A percentile compares a stretch with the other conserved stretches of the same genome.
Evolutionary conservation across 2,113 vertebrate species (phyloP).

Genomic region (Pelusios castaneus): DNA sequence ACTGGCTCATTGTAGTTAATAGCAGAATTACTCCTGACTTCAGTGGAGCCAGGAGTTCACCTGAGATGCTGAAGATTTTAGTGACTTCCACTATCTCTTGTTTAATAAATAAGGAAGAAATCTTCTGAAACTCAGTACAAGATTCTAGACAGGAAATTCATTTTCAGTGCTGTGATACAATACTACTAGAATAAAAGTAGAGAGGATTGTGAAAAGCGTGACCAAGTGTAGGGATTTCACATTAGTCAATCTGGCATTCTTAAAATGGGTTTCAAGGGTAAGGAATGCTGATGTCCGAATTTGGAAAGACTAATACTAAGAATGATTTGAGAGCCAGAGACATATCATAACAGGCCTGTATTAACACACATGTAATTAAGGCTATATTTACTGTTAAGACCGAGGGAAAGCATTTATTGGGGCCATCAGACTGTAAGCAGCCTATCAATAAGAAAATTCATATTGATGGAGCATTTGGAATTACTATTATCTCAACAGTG

Average conservation of each 20-base stretch:
- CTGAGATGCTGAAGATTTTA: not conserved
- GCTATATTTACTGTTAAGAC: not conserved
- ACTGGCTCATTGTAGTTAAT: not conserved
- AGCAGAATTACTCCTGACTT: fast-evolving
- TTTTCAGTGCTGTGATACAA: not conserved
- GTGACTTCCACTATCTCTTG: not conserved
- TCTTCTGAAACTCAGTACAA: not conserved
- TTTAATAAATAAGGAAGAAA: not conserved
- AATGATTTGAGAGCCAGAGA: not conserved
- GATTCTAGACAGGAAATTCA: not conserved
- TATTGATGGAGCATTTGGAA: not conserved
- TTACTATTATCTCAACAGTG: not conserved
- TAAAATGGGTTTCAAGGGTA: not conserved
- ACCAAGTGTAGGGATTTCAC: not conserved
- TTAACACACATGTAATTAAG: not conserved
- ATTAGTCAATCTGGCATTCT: not conserved
- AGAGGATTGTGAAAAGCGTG: not conserved
- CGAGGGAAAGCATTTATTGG: not conserved
- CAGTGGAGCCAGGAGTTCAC: not conserved
- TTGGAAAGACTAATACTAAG: not conserved
- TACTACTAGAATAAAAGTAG: not conserved
- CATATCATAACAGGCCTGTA: not conserved
- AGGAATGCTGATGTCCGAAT: not conserved
- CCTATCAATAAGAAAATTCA: not conserved
- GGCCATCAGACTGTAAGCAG: not conserved